Evolutionary conservation across 2,797 vertebrate species (phyloP).

Genomic region (Pelobates cultripes): DNA sequence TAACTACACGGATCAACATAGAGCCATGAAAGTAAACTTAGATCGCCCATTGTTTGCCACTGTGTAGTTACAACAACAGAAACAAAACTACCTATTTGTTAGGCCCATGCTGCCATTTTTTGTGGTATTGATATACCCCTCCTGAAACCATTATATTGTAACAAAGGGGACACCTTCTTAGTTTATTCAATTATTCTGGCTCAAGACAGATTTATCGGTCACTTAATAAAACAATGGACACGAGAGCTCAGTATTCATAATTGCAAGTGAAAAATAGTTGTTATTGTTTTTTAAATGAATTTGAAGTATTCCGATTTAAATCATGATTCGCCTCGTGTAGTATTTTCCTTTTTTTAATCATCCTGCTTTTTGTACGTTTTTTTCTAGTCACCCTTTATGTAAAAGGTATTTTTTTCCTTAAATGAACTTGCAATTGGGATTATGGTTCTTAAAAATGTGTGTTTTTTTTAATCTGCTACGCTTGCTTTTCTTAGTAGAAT

Average conservation of each 20-base stretch:
- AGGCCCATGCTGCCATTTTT: conserved; percentile 77
- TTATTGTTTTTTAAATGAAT: too few species aligned
- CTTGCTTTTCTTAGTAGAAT: conserved; percentile 32
- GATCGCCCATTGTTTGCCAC: conserved; percentile 81
- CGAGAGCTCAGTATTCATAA: too few species aligned
- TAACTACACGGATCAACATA: conserved; percentile 77
- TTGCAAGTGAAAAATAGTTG: too few species aligned
- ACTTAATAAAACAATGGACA: not conserved
- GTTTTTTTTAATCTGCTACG: not conserved
- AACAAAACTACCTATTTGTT: conserved; percentile 86
- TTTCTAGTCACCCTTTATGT: not conserved
- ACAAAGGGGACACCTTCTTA: conserved; percentile 76
- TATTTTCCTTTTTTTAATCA: too few species aligned
- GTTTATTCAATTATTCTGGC: conserved; percentile 59
- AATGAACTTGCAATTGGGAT: conserved; percentile 17
- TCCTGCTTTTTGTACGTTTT: too few species aligned
- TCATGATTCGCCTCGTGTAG: too few species aligned
- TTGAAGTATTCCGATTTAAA: too few species aligned
- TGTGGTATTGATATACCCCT: conserved; percentile 73
- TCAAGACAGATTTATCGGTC: not conserved
- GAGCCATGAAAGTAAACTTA: conserved; percentile 81
- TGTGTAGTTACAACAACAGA: conserved; percentile 83
- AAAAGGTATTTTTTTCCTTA: conserved; percentile 6
- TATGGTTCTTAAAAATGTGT: not conserved
- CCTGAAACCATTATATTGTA: conserved; percentile 68